phyloP scores from a whole-genome alignment of 2,113 vertebrate species.

The Ariopsis seemanni region DNA sequence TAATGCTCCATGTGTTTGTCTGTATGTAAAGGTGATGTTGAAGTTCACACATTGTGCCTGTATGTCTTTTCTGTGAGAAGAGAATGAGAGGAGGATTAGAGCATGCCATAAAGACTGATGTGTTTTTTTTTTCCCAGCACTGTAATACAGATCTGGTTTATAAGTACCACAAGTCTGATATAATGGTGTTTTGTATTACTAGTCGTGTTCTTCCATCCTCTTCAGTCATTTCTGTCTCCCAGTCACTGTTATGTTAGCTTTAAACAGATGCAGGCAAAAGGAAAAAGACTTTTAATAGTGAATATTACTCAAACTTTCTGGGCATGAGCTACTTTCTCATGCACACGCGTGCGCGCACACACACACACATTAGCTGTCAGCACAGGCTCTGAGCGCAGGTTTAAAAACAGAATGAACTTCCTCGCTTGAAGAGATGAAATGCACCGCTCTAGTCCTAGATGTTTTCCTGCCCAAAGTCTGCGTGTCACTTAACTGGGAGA shows the following conservation, averaged over 20 bases:
- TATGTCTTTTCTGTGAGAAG: not conserved
- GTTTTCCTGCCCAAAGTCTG: not conserved
- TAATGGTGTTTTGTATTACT: conserved; percentile 55
- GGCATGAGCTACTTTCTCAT: conserved; percentile 15
- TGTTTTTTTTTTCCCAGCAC: conserved; percentile 16
- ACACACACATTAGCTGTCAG: conserved; percentile 59
- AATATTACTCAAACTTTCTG: conserved; percentile 64
- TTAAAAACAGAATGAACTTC: conserved; percentile 51
- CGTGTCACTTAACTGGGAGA: conserved; percentile 44
- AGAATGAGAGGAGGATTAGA: not conserved
- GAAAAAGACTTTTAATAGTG: conserved; percentile 59
- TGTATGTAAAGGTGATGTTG: not conserved
- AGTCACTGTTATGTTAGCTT: conserved; percentile 34
- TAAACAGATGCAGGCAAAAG: conserved; percentile 56
- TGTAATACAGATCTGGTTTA: conserved; percentile 35
- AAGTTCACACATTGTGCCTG: not conserved
- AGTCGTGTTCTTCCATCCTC: conserved; percentile 39
- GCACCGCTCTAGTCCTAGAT: conserved; percentile 38
- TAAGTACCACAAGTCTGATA: conserved; percentile 54
- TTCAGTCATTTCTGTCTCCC: conserved; percentile 51
- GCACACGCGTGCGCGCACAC: not conserved
- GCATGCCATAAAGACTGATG: not conserved
- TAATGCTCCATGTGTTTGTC: not conserved
- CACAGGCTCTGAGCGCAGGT: conserved; percentile 55
- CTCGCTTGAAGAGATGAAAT: conserved; percentile 45